phyloP scores from a whole-genome alignment of 2,888 invertebrate genomes.

The Galerucella nymphaeae region DNA sequence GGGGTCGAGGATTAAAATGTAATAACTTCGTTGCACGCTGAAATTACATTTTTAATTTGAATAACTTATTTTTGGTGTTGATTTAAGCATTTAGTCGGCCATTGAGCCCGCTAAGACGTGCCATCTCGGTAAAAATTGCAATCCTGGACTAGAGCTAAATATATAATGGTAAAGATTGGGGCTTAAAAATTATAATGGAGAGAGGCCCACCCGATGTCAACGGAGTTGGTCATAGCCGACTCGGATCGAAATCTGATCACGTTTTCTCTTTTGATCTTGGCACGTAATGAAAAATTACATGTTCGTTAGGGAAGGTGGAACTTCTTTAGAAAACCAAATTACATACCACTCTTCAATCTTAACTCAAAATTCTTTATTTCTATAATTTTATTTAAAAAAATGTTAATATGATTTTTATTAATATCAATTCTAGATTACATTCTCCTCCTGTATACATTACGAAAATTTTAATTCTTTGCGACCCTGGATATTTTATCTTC shows the following conservation, averaged over 20 bases:
- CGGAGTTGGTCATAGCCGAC: constrained; percentile 41
- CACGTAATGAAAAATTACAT: constrained; percentile 78
- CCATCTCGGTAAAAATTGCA: constrained; percentile 78
- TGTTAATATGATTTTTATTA: too few relatives aligned
- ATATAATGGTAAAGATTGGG: constrained; percentile 79
- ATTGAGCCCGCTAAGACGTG: constrained; percentile 72
- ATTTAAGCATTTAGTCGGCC: constrained; percentile 72
- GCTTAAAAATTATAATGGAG: constrained; percentile 79
- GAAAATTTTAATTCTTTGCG: too few relatives aligned
- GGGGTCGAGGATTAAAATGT: constrained; percentile 66
- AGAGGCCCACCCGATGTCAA: constrained; percentile 51
- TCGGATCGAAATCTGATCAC: constrained; percentile 63
- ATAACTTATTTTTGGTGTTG: constrained; percentile 79
- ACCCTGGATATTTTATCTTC: too few relatives aligned
- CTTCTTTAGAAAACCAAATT: constrained; percentile 17
- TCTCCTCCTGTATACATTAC: too few relatives aligned
- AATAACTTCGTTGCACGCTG: constrained; percentile 65
- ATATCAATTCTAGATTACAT: too few relatives aligned
- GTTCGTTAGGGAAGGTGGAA: constrained; percentile 52
- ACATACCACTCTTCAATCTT: constrained; percentile 6
- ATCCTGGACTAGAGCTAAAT: constrained; percentile 78
- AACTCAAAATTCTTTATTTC: not conserved
- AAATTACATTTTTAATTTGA: constrained; percentile 80
- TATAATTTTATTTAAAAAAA: not conserved
- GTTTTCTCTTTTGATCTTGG: constrained; percentile 70